Percentiles rank a stretch among this genome's conserved stretches.
These are phyloP conservation scores for Sebastes nivosus DNA, from an alignment of 2,797 vertebrate species.

Conservation along the genomic window DNA sequence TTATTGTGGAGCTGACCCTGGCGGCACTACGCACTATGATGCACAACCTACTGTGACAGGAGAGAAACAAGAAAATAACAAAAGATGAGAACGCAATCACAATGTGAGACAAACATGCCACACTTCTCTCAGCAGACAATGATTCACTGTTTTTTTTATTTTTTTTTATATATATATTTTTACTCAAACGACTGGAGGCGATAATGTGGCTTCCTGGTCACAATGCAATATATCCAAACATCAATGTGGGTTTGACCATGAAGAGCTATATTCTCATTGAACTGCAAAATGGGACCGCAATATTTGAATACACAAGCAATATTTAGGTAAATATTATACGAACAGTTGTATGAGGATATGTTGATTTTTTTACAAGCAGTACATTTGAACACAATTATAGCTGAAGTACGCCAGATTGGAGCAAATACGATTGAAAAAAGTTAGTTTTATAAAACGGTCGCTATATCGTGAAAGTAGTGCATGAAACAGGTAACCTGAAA, in stretches of 20 bases:
- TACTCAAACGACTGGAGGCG: neutral
- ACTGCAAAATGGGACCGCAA: neutral
- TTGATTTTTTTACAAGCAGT: too few species aligned
- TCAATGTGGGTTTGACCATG: neutral
- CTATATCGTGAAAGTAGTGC: too few species aligned
- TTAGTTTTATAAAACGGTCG: too few species aligned
- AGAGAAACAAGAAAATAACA: slow-evolving; percentile 2
- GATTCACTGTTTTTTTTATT: neutral
- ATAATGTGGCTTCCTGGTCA: neutral
- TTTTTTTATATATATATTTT: neutral
- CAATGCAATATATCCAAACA: slow-evolving; percentile 6
- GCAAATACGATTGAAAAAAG: too few species aligned
- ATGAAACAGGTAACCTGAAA: too few species aligned
- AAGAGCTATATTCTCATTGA: neutral
- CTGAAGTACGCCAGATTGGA: too few species aligned
- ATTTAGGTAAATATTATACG: too few species aligned
- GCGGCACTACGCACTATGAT: neutral
- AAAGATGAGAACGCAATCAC: neutral
- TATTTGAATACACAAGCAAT: neutral
- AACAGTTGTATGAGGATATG: too few species aligned
- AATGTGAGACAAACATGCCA: slow-evolving; percentile 1
- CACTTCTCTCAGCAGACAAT: slow-evolving; percentile 12
- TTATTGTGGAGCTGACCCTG: slow-evolving; percentile 12
- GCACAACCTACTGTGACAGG: neutral
- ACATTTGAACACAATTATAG: too few species aligned